These are phyloP conservation scores for Ernsta delagoae DNA, from an alignment of 2,888 invertebrate species.

Conservation along the genomic window DNA sequence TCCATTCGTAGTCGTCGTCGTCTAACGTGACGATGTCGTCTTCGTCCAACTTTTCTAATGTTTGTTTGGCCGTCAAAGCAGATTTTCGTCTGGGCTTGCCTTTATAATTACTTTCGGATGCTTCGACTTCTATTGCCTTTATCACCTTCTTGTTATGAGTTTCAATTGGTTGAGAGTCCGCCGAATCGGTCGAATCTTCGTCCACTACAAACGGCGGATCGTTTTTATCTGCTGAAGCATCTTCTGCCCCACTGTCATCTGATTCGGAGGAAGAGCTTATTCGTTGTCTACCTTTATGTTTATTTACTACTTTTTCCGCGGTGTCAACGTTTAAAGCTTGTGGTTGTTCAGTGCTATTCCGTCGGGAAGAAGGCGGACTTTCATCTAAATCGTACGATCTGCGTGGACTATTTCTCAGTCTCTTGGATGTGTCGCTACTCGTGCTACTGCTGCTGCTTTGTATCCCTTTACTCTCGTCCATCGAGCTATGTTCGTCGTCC, in stretches of 20 bases:
- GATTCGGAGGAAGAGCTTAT: neutral
- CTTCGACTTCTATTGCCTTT: neutral
- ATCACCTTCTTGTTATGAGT: neutral
- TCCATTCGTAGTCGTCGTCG: constrained; percentile 40
- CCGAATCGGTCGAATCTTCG: neutral
- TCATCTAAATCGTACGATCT: constrained; percentile 12
- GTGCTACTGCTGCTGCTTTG: neutral
- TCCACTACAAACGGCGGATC: neutral
- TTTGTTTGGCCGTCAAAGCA: constrained; percentile 46
- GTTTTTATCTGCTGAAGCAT: neutral
- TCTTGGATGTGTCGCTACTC: neutral
- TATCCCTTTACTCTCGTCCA: neutral
- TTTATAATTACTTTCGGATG: neutral
- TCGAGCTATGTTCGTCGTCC: neutral
- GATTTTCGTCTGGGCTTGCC: constrained; percentile 44
- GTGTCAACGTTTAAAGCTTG: neutral
- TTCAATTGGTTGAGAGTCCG: neutral
- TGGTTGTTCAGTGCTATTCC: constrained; percentile 17
- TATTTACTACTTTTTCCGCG: neutral
- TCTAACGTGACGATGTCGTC: constrained; percentile 40
- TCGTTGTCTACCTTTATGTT: neutral
- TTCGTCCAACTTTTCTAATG: constrained; percentile 40
- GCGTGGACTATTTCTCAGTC: neutral
- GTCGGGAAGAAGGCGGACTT: neutral
- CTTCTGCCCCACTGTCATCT: neutral